phyloP scores from a whole-genome alignment of 64 coral and sea anemone genomes.

The Montipora cactus region DNA sequence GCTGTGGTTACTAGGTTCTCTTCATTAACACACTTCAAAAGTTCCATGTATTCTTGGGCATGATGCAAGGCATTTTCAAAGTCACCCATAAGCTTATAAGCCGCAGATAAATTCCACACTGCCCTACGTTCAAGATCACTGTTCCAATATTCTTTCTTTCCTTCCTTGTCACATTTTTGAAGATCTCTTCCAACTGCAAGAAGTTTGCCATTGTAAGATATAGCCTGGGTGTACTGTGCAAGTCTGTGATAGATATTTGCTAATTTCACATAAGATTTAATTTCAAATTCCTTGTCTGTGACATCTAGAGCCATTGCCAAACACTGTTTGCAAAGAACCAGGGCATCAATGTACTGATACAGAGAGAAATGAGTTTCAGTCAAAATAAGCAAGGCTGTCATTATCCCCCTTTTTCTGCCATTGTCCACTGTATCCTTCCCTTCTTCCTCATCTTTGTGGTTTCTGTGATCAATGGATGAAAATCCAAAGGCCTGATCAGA shows the following conservation, averaged over 20 bases:
- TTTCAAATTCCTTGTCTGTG: conserved; percentile 77
- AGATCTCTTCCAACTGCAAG: conserved; percentile 87
- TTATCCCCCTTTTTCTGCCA: background rate
- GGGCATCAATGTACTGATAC: conserved; percentile 40
- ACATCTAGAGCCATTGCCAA: conserved; percentile 61
- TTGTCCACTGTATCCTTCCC: background rate
- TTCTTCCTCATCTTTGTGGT: background rate
- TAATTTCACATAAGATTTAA: conserved; percentile 83
- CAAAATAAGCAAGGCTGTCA: conserved; percentile 74
- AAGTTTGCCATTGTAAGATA: conserved; percentile 84
- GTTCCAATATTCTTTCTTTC: conserved; percentile 71
- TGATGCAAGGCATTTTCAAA: conserved; percentile 60
- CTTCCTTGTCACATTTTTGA: conserved; percentile 16
- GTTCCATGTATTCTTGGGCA: conserved; percentile 77
- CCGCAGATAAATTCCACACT: conserved; percentile 81
- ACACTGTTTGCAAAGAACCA: conserved; percentile 55
- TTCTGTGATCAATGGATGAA: conserved; percentile 49
- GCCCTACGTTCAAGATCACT: conserved; percentile 73
- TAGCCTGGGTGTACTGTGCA: conserved; percentile 67
- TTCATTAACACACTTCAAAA: background rate
- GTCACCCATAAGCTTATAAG: conserved; percentile 83
- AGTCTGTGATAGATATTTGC: conserved; percentile 87
- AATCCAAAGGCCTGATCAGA: conserved; percentile 1
- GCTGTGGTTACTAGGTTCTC: background rate
- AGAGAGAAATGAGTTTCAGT: conserved; percentile 61